Percentiles rank a stretch among this genome's conserved stretches.
phyloP scores from a whole-genome alignment of 2,888 invertebrate genomes.

The Synergus umbraculus region DNA sequence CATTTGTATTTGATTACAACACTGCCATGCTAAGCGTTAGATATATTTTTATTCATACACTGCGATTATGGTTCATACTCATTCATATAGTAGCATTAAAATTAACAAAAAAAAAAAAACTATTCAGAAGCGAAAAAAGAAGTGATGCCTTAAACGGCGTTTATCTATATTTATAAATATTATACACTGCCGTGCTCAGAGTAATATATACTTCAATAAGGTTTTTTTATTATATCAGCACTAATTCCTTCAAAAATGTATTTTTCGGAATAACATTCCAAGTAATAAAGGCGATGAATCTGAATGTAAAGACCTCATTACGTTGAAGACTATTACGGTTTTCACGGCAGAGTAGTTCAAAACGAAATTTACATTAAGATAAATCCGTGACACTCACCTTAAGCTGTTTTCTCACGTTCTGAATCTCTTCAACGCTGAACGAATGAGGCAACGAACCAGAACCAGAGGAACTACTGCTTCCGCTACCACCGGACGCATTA shows the following conservation, averaged over 20 bases:
- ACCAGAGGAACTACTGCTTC: constrained; percentile 84
- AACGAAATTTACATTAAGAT: background rate
- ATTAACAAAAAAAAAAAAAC: background rate
- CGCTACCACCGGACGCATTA: constrained; percentile 75
- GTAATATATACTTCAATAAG: background rate
- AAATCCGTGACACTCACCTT: constrained; percentile 75
- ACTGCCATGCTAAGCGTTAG: constrained; percentile 11
- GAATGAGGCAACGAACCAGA: constrained; percentile 90
- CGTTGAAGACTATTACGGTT: background rate
- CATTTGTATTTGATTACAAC: background rate
- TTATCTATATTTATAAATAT: background rate
- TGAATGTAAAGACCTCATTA: background rate
- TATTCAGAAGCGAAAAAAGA: background rate
- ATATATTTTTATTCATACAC: background rate
- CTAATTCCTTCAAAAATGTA: background rate
- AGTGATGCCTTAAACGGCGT: background rate
- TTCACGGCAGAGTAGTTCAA: background rate
- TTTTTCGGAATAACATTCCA: background rate
- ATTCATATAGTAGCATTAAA: background rate
- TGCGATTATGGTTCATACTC: background rate
- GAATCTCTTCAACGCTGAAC: constrained; percentile 92
- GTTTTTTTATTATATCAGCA: background rate
- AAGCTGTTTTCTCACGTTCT: constrained; percentile 89
- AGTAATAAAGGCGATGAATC: background rate
- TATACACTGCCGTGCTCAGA: background rate